Evolutionary conservation across 2,113 vertebrate genomes (phyloP).

Genomic region (Pelecanus crispus): DNA sequence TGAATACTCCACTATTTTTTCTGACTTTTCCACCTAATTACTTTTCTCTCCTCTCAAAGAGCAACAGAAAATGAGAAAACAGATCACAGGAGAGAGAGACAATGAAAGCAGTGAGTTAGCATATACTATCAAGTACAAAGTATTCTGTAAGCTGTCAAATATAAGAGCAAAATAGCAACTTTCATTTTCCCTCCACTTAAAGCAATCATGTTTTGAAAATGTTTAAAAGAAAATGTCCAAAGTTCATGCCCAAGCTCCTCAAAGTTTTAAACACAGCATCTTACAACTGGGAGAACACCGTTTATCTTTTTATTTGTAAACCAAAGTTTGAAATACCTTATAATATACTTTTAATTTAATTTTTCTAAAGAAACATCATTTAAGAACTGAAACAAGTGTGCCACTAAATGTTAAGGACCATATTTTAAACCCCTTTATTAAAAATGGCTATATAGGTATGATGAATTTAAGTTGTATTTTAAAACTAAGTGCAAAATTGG

Average conservation of each 20-base stretch:
- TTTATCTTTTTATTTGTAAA: slow-evolving; percentile 21
- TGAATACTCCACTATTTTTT: neutral
- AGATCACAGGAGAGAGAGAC: neutral
- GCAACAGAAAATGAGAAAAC: neutral
- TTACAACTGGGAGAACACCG: neutral
- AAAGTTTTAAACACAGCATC: slow-evolving; percentile 21
- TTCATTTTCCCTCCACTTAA: neutral
- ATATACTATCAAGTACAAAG: neutral
- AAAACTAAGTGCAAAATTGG: neutral
- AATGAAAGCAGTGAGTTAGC: neutral
- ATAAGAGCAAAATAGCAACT: neutral
- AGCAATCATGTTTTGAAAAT: neutral
- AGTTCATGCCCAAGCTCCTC: slow-evolving; percentile 31
- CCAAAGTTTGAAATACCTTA: neutral
- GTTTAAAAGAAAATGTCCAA: neutral
- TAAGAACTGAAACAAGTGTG: neutral
- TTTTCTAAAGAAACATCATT: slow-evolving; percentile 18
- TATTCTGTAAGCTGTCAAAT: neutral
- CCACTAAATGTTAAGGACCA: neutral
- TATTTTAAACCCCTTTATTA: neutral
- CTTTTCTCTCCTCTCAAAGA: neutral
- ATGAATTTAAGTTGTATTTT: neutral
- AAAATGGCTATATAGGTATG: neutral
- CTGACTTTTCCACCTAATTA: neutral
- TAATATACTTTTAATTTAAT: neutral